phyloP scores from a whole-genome alignment of 2,113 vertebrate genomes.

The Macrotis lagotis region DNA sequence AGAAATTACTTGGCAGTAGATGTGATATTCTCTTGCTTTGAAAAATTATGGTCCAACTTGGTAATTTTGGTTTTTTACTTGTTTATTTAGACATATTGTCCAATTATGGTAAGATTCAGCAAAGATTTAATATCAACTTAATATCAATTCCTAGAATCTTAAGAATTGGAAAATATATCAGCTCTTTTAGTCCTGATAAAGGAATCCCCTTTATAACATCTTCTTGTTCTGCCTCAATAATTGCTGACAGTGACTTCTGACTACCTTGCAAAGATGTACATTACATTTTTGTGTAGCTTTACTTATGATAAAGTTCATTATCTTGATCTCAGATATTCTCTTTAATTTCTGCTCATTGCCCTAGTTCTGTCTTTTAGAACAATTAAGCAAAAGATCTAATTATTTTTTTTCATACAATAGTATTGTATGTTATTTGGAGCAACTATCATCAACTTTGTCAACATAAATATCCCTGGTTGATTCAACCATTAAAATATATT shows the following conservation, averaged over 20 bases:
- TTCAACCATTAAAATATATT: background rate
- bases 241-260: too few relatives aligned
- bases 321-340: background rate
- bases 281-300: background rate
- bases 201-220: too few relatives aligned
- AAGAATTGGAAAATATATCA: too few relatives aligned
- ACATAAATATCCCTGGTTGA: background rate
- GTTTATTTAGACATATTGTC: constrained; percentile 3
- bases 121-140: too few relatives aligned
- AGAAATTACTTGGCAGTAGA: background rate
- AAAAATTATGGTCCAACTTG: background rate
- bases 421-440: background rate
- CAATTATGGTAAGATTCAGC: background rate
- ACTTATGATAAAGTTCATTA: background rate
- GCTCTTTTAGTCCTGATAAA: too few relatives aligned
- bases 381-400: background rate
- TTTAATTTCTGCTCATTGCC: background rate
- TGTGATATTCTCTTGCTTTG: background rate
- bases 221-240: too few relatives aligned
- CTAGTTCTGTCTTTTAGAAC: background rate
- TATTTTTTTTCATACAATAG: background rate
- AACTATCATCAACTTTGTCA: background rate
- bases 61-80: background rate
- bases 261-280: too few relatives aligned
- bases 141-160: too few relatives aligned